Conservation (phyloP, 1,140 invertebrate genomes). For the Aphelenchoides fujianensis region DNA sequence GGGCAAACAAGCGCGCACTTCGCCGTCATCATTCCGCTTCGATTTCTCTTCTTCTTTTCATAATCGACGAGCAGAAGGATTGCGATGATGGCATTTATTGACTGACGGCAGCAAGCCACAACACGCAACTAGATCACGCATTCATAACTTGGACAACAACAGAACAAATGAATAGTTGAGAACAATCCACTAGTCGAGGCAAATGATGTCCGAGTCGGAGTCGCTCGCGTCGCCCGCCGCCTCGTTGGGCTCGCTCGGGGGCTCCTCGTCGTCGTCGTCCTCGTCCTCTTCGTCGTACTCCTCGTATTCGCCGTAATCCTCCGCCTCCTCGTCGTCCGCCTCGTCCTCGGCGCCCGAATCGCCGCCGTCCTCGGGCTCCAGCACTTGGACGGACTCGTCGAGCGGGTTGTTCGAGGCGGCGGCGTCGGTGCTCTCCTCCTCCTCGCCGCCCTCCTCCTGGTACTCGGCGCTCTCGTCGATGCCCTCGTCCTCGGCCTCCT, state of each 20-base stretch:
- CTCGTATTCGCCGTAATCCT: not conserved
- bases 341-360: slow-evolving; percentile 7
- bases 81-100: too few relatives aligned
- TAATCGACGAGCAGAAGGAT: too few relatives aligned
- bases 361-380: not conserved
- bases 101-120: too few relatives aligned
- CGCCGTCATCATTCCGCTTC: too few relatives aligned
- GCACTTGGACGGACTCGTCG: slow-evolving; percentile 2
- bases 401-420: not conserved
- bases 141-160: too few relatives aligned
- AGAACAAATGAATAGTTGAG: too few relatives aligned
- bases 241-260: not conserved
- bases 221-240: not conserved
- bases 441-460: not conserved
- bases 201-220: slow-evolving; percentile 19
- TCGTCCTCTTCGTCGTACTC: not conserved
- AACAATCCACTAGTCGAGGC: not conserved
- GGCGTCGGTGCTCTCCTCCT: slow-evolving; percentile 6
- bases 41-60: too few relatives aligned
- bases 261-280: slow-evolving; percentile 1
- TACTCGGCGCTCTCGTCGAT: slow-evolving; percentile 15
- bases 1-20: too few relatives aligned
- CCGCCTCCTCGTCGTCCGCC: not conserved
- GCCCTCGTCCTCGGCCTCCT: not conserved
- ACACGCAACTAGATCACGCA: too few relatives aligned